Evolutionary conservation across 2,888 invertebrate species (phyloP), one percentile per base, ranked within the genome.

Genomic region (Ectemnius continuus): DNA sequence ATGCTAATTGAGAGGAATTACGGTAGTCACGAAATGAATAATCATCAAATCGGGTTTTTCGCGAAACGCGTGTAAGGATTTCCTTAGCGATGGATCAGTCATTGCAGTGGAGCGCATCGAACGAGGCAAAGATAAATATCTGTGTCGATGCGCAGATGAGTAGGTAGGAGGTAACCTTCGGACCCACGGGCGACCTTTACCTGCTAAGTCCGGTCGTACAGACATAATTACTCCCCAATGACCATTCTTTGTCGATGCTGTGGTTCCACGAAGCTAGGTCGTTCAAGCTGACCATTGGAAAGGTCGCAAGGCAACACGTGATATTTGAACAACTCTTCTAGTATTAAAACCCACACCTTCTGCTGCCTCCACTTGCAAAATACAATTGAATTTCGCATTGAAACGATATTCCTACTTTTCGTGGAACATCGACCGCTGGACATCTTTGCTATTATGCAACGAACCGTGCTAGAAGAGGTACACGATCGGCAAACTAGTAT

Each of bases 141-240:
- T 74, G 69, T 79, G 81, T 65, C 73, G 73, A 76, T 77, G 68
- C 72, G 67, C 61, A 61, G 59, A 72, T 75, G 59, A 73, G 70
- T 77, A 74, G 79, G 78, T 72, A 76, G 81, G 79, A 80, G 79
- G 71, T 84, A 84, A 86, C 86, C 86, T 86, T 86, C 86, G 85
- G 86, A 86, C 85, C 81, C 81, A 80, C 76, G 60, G 61, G 73
- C 79, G 85, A 86, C 86, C 86, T 86, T 86, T 86, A 86, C 85
- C 84, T 86, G 86, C 73, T 67, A 68, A 77, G 80, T 67, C 65
- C 75, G 73, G 75, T 67, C 71, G 72, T 73, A 67, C 75, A 78
- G 71, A 80, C 76, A 75, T 81, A 85, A 85, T 84, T 80, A 76
- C 73, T 80, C 72, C 61, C 62, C 65, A 75, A 79, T 78, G 74